phyloP scores from a whole-genome alignment of 2,113 vertebrate species.

The Silurus asotus region DNA sequence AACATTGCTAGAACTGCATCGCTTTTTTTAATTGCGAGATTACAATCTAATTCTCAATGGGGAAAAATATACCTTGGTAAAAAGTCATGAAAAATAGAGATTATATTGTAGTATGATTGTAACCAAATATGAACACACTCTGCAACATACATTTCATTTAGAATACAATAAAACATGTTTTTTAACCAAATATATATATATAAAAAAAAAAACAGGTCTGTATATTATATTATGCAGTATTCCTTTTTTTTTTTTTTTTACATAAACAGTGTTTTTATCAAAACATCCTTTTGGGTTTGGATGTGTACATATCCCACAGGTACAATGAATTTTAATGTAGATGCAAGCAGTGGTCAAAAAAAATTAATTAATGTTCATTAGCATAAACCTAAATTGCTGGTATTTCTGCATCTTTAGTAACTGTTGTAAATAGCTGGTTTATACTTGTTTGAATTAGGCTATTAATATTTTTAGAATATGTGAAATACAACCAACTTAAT shows the following conservation, averaged over 20 bases:
- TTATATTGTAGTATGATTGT: background rate
- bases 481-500: background rate
- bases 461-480: background rate
- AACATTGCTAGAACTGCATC: conserved; percentile 59
- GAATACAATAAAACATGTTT: background rate
- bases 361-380: background rate
- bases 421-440: background rate
- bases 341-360: background rate
- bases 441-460: background rate
- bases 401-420: background rate
- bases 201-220: background rate
- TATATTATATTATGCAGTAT: background rate
- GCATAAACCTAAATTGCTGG: background rate
- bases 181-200: background rate
- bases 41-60: background rate
- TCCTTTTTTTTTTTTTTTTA: background rate
- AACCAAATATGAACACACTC: background rate
- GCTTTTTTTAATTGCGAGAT: conserved; percentile 42
- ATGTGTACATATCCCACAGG: background rate
- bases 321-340: background rate
- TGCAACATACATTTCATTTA: background rate
- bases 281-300: background rate
- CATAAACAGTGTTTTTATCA: background rate
- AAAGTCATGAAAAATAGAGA: background rate
- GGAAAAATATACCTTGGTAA: background rate